These are phyloP conservation scores for Procambarus clarkii DNA, from an alignment of 1,140 invertebrate species.

Conservation along the genomic window DNA sequence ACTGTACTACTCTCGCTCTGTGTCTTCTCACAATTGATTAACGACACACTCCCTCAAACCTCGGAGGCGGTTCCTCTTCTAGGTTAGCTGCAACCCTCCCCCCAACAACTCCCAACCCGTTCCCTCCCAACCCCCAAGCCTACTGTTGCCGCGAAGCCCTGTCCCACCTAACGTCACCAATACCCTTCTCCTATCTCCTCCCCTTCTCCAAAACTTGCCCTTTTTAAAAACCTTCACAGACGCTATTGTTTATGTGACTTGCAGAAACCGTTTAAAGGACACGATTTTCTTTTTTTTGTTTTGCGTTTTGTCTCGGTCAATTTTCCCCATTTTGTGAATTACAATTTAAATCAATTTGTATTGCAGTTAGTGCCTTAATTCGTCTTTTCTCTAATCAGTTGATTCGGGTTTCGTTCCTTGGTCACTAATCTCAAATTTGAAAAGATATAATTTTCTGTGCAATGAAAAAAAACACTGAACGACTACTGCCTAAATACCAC, in stretches of 20 bases:
- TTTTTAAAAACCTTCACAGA: slow-evolving; percentile 16
- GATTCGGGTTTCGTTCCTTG: slow-evolving; percentile 23
- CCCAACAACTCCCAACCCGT: slow-evolving; percentile 40
- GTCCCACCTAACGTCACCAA: no score
- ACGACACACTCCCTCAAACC: slow-evolving; percentile 82
- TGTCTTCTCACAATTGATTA: slow-evolving; percentile 85
- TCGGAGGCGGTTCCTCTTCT: slow-evolving; percentile 84
- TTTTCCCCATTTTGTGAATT: slow-evolving; percentile 46
- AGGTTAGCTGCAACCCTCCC: slow-evolving; percentile 77
- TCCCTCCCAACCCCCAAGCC: not conserved
- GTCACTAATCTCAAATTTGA: slow-evolving; percentile 30
- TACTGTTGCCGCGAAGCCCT: no score
- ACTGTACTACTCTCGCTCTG: slow-evolving; percentile 86
- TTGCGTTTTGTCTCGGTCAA: slow-evolving; percentile 70
- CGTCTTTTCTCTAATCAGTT: not conserved
- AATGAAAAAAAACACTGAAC: not conserved
- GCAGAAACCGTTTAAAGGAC: slow-evolving; percentile 50
- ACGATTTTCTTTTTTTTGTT: slow-evolving; percentile 7
- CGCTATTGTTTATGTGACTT: slow-evolving; percentile 42
- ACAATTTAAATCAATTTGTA: slow-evolving; percentile 17
- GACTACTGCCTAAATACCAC: not conserved
- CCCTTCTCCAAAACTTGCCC: not conserved
- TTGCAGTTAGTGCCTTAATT: no score
- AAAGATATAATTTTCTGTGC: not conserved
- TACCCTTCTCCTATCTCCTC: not conserved